A percentile compares a stretch with the other conserved stretches of the same genome.
These are phyloP conservation scores for Monoplex corrugatus DNA, from an alignment of 2,888 invertebrate species.

Conservation along the genomic window DNA sequence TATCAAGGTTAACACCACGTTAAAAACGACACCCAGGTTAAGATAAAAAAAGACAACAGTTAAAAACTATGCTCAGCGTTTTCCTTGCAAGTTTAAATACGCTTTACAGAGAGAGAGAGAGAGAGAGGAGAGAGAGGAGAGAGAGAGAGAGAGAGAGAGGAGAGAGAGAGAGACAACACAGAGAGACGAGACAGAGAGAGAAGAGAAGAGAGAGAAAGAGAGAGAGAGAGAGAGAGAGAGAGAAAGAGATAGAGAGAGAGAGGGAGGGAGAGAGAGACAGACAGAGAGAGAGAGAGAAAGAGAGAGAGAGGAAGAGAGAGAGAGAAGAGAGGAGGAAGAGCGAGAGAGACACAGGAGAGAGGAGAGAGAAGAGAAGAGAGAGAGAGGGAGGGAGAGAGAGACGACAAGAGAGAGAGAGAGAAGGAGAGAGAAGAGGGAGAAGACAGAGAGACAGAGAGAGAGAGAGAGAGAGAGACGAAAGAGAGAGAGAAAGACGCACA, in stretches of 20 bases:
- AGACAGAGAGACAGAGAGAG: constrained; percentile 31
- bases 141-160: constrained; percentile 25
- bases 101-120: constrained; percentile 17
- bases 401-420: constrained; percentile 55
- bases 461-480: neutral
- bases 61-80: too few relatives aligned
- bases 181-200: constrained; percentile 10
- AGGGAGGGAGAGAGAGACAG: constrained; percentile 54
- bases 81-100: too few relatives aligned
- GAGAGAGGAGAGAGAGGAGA: constrained; percentile 12
- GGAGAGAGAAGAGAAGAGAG: constrained; percentile 52
- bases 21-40: too few relatives aligned
- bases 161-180: constrained; percentile 37
- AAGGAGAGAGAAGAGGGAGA: constrained; percentile 59
- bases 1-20: too few relatives aligned
- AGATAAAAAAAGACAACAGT: too few relatives aligned
- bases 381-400: constrained; percentile 61
- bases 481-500: neutral
- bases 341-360: neutral
- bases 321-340: neutral
- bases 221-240: constrained; percentile 59
- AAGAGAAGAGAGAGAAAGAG: constrained; percentile 46
- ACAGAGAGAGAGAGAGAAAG: constrained; percentile 61
- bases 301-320: constrained; percentile 43
- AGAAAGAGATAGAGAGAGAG: constrained; percentile 60